Conservation (phyloP, 64 coral and sea anemone species). For the Exaiptasia diaphana region DNA sequence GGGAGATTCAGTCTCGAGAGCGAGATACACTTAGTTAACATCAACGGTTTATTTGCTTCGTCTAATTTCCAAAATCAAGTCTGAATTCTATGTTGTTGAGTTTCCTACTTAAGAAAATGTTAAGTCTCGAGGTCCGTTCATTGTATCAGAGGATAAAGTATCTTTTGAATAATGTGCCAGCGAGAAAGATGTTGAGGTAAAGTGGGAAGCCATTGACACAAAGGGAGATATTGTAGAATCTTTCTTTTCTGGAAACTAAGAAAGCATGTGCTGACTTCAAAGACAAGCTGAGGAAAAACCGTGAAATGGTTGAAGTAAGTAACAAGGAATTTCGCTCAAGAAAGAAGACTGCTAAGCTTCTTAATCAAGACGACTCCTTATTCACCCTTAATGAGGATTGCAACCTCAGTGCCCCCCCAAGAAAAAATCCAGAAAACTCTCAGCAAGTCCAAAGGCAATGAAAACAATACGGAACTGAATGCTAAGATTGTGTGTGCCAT, state of each 20-base stretch:
- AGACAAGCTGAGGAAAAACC: not conserved
- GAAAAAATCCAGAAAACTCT: not conserved
- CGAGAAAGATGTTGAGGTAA: not conserved
- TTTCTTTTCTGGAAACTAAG: slow-evolving; percentile 19
- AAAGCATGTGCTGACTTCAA: slow-evolving; percentile 27
- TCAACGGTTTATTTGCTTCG: not conserved
- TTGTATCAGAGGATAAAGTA: slow-evolving; percentile 16
- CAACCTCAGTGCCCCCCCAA: not conserved
- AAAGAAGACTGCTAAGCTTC: slow-evolving; percentile 15
- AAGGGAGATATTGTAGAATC: not conserved
- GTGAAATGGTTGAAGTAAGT: slow-evolving; percentile 24
- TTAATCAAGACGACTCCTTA: not conserved
- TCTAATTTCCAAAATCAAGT: not conserved
- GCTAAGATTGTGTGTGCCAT: too few relatives aligned
- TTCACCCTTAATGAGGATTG: not conserved
- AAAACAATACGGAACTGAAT: too few relatives aligned
- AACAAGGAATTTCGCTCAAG: slow-evolving; percentile 28
- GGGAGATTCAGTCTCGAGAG: not conserved
- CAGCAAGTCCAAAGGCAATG: too few relatives aligned
- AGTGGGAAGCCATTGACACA: slow-evolving; percentile 15
- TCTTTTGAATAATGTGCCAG: not conserved
- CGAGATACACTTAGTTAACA: not conserved
- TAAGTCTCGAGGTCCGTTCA: slow-evolving; percentile 24
- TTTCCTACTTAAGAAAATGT: slow-evolving; percentile 28
- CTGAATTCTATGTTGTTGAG: slow-evolving; percentile 12